Evolutionary conservation across 2,113 vertebrate species (phyloP).

Genomic region (Vulpes lagopus): DNA sequence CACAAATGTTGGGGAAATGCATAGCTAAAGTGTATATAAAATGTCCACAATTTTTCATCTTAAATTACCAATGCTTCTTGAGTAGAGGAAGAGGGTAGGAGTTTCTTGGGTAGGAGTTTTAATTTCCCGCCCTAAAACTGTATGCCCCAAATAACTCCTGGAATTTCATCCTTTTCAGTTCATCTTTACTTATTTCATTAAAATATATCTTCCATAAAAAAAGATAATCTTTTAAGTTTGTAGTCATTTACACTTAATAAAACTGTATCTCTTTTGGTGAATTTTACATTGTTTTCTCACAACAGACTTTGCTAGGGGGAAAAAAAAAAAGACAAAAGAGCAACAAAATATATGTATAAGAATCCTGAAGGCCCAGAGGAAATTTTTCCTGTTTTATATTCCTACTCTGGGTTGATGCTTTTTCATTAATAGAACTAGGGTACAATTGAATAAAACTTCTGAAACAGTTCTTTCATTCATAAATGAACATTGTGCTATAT

Average conservation of each 20-base stretch:
- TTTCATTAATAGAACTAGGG: neutral
- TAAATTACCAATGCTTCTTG: neutral
- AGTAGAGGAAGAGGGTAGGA: neutral
- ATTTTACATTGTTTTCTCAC: neutral
- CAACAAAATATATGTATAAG: neutral
- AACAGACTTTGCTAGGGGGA: neutral
- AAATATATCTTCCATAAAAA: neutral
- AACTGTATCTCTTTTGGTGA: neutral
- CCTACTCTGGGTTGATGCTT: neutral
- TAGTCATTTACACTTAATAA: neutral
- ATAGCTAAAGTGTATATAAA: neutral
- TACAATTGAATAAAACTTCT: neutral
- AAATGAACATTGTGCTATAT: neutral
- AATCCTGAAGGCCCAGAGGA: neutral
- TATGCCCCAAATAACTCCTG: neutral
- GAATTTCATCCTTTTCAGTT: neutral
- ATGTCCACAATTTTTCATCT: neutral
- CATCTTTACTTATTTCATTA: neutral
- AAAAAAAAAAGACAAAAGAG: neutral
- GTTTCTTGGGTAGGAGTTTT: neutral
- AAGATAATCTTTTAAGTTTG: neutral
- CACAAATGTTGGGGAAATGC: neutral
- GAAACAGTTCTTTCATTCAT: neutral
- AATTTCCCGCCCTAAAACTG: neutral
- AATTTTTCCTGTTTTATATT: neutral